Percentiles rank a stretch among this genome's conserved stretches.
These are phyloP conservation scores for Pteropus rufus DNA, from an alignment of 2,797 vertebrate genomes.

Conservation along the genomic window DNA sequence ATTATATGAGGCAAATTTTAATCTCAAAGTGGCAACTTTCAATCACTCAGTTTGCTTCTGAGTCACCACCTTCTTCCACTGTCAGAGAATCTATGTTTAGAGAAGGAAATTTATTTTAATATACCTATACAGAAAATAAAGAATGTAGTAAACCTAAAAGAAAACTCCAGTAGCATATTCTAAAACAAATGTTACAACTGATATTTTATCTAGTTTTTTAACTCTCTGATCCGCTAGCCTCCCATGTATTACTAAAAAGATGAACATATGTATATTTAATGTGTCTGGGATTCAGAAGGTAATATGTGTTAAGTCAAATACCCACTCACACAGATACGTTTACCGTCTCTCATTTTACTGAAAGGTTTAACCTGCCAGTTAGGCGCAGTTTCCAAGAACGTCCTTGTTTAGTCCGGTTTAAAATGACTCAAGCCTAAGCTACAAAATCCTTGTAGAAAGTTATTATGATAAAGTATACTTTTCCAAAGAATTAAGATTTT, in stretches of 20 bases:
- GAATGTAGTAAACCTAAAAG: neutral
- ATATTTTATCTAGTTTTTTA: conserved; percentile 27
- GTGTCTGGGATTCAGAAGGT: neutral
- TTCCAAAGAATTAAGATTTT: neutral
- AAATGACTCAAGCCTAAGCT: neutral
- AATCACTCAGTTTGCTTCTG: neutral
- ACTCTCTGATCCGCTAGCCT: neutral
- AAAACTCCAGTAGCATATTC: conserved; percentile 12
- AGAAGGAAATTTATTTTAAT: neutral
- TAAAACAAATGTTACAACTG: neutral
- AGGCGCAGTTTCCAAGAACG: neutral
- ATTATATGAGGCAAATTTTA: conserved; percentile 39
- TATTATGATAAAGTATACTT: conserved; percentile 14
- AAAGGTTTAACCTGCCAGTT: neutral
- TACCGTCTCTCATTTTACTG: neutral
- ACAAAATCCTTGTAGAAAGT: conserved; percentile 2
- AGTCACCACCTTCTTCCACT: neutral
- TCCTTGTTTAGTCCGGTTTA: neutral
- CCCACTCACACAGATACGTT: neutral
- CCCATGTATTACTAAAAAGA: neutral
- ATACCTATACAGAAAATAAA: neutral
- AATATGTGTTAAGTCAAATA: neutral
- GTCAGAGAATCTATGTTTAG: neutral
- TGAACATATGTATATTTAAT: neutral
- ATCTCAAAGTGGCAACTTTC: neutral